These are phyloP conservation scores for Pterophyllum scalare DNA, from an alignment of 2,113 vertebrate genomes.

Conservation along the genomic window DNA sequence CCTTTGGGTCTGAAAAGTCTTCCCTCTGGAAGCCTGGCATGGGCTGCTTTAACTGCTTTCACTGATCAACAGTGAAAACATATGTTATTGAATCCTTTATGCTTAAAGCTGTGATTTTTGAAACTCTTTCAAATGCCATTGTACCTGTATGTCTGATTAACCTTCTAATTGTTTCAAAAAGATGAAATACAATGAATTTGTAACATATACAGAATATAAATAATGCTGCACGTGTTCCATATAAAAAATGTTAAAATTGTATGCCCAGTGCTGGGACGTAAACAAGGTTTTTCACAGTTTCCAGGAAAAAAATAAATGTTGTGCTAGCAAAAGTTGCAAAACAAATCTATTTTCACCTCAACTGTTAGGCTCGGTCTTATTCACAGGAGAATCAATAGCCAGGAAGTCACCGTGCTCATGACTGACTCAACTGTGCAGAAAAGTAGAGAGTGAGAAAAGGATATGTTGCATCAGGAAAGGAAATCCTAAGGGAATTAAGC, in stretches of 20 bases:
- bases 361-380: slow-evolving; percentile 51
- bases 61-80: neutral
- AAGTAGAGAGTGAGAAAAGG: slow-evolving; percentile 45
- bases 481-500: slow-evolving; percentile 13
- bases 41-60: neutral
- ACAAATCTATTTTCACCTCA: slow-evolving; percentile 59
- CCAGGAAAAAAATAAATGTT: neutral
- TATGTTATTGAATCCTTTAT: neutral
- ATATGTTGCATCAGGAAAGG: slow-evolving; percentile 38
- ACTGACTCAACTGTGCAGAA: slow-evolving; percentile 35
- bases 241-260: neutral
- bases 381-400: slow-evolving; percentile 48
- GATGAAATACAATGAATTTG: neutral
- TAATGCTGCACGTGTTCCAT: neutral
- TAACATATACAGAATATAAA: neutral
- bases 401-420: slow-evolving; percentile 41
- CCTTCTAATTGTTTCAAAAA: too few relatives aligned
- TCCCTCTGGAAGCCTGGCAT: too few relatives aligned
- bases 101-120: neutral
- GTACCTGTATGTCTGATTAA: neutral
- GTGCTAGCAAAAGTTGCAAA: slow-evolving; percentile 21
- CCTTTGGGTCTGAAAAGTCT: neutral
- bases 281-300: slow-evolving; percentile 16
- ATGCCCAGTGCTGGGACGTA: neutral
- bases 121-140: neutral